These are phyloP conservation scores for Drosophila kanekoi DNA, from an alignment of 2,888 invertebrate genomes.

Conservation along the genomic window DNA sequence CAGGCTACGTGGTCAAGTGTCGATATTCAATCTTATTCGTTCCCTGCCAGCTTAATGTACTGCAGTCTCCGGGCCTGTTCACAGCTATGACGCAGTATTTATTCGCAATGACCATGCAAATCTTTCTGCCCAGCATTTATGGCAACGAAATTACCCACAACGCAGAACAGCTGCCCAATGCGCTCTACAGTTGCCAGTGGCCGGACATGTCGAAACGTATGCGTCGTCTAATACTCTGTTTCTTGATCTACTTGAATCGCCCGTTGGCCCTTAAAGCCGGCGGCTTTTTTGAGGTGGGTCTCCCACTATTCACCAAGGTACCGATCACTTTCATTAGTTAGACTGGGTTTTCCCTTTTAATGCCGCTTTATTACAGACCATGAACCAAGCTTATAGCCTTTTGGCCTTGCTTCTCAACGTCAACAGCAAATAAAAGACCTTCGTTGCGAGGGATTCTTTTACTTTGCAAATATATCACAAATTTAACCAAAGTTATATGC, in stretches of 20 bases:
- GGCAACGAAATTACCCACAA: conserved; percentile 50
- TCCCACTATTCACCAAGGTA: conserved; percentile 31
- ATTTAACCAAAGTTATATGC: neutral
- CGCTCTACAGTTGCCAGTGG: conserved; percentile 49
- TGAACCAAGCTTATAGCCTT: conserved; percentile 65
- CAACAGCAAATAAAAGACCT: conserved; percentile 21
- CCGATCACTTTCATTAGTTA: neutral
- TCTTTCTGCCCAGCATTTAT: conserved; percentile 55
- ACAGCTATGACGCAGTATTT: conserved; percentile 42
- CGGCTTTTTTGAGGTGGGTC: conserved; percentile 23
- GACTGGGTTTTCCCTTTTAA: neutral
- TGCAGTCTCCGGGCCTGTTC: conserved; percentile 25
- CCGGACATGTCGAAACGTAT: conserved; percentile 47
- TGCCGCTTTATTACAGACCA: conserved; percentile 37
- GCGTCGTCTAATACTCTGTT: conserved; percentile 40
- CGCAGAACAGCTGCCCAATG: conserved; percentile 28
- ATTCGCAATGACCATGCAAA: conserved; percentile 51
- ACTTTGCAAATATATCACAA: neutral
- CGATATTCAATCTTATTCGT: neutral
- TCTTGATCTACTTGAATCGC: conserved; percentile 52
- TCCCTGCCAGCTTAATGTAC: conserved; percentile 9
- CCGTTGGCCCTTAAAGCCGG: conserved; percentile 33
- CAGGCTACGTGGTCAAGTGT: neutral
- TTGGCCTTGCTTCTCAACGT: conserved; percentile 60
- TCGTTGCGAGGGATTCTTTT: neutral